Base-by-base conservation (phyloP, 1,140 invertebrate genomes). In the Drosophila bifasciata region DNA sequence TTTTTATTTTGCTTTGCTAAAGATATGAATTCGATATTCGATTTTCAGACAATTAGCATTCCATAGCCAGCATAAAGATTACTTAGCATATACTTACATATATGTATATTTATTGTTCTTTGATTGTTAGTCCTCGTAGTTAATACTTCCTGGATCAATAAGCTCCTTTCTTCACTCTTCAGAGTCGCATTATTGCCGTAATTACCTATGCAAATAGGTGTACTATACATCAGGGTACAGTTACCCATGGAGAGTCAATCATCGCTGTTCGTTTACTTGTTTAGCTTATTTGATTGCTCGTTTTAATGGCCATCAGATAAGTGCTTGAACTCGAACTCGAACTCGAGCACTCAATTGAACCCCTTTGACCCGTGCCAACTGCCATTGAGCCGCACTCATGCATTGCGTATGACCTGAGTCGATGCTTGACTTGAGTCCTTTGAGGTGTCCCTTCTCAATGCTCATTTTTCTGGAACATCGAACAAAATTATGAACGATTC, bases 291-390 rank as follows among this genome's bases (percentile, higher is more conserved):
- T 39, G 23, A 28, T 40, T 40, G 36, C 46, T 16, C 43, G 17
- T 50, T 16, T 16, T 57, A 61, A 56, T 64, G 44, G 16, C 44
- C 44, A 40, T 63, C 21, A 15, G 19, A 46, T 19, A 36, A 21
- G 53, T 52, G 46, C 55, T 60, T 52, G n/a, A 60, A 52, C 40
- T 71, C 28, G 16, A 60, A 52, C 40, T 71, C 28, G 16, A 60
- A 48, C 40, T 71, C 28, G 7, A 68, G 40, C n/a, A 55, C 21
- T 21, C 15, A 32, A 50, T 71, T 71, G 55, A 52, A 71, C 67
- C 60, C 49, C 21, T 71, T 60, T 60, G 48, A 60, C 17, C 67
- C 68, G 28, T 56, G 63, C 28, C 25, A 71, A 62, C 59, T 63
- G 68, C 36, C 68, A 56, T 63, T 44, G 50, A 72, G 44, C 41